Conservation (phyloP, 2,797 vertebrate species). For the Chelidonichthys spinosus region DNA sequence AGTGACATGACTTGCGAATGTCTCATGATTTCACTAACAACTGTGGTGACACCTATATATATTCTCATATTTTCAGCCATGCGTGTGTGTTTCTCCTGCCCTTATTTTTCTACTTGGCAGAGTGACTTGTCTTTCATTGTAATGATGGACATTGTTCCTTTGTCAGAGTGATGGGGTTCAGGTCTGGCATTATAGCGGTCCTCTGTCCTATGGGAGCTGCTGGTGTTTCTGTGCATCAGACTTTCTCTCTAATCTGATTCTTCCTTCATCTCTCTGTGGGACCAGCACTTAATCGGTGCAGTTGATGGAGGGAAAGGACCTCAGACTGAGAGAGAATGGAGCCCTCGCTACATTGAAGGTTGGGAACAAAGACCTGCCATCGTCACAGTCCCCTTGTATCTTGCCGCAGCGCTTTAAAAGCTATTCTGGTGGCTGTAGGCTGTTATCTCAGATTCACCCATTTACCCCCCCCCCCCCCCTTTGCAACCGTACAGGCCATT, state of each 20-base stretch:
- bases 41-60: too few species aligned
- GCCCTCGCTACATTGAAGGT: constrained; percentile 58
- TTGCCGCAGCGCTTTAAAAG: constrained; percentile 54
- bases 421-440: constrained; percentile 62
- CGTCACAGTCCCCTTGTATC: constrained; percentile 54
- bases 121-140: constrained; percentile 30
- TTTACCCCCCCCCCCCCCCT: constrained; percentile 56
- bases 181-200: constrained; percentile 64
- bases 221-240: constrained; percentile 68
- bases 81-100: not conserved
- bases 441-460: constrained; percentile 59
- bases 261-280: constrained; percentile 73
- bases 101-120: constrained; percentile 1
- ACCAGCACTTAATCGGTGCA: constrained; percentile 68
- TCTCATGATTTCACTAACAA: too few species aligned
- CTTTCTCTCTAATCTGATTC: constrained; percentile 75
- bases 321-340: constrained; percentile 63
- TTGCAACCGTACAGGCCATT: constrained; percentile 61
- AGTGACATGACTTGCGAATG: too few species aligned
- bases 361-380: constrained; percentile 68
- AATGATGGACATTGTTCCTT: constrained; percentile 35
- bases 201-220: constrained; percentile 57
- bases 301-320: constrained; percentile 63
- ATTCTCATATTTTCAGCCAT: not conserved
- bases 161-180: constrained; percentile 53